Evolutionary conservation across 1,140 invertebrate species (phyloP).

Genomic region (Drosophila arawakana): DNA sequence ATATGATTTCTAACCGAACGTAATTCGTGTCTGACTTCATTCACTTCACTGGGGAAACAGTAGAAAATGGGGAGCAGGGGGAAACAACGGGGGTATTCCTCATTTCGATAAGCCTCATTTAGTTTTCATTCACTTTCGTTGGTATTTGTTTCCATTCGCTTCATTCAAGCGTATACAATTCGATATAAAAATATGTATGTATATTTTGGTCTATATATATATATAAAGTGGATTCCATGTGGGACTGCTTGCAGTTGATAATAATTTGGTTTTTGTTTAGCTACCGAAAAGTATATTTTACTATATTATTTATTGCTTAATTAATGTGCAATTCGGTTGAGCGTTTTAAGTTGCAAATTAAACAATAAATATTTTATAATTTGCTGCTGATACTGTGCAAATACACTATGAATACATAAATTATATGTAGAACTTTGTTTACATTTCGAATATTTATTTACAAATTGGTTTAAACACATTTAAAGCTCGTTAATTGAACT

Average conservation of each 20-base stretch:
- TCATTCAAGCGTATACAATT: conserved; percentile 61
- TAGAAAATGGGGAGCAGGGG: background rate
- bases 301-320: conserved; percentile 42
- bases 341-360: conserved; percentile 36
- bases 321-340: conserved; percentile 31
- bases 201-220: background rate
- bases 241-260: conserved; percentile 23
- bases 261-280: conserved; percentile 25
- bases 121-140: conserved; percentile 68
- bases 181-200: conserved; percentile 34
- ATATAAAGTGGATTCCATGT: background rate
- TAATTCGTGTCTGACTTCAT: conserved; percentile 36
- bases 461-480: conserved; percentile 14
- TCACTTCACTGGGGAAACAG: background rate
- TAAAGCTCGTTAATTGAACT: background rate
- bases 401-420: background rate
- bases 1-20: conserved; percentile 44
- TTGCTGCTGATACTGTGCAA: background rate
- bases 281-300: conserved; percentile 13
- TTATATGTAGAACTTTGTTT: background rate
- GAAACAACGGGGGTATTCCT: background rate
- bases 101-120: conserved; percentile 75
- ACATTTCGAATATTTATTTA: background rate
- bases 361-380: conserved; percentile 41
- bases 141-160: conserved; percentile 18